Base-by-base conservation (phyloP, 2,797 vertebrate species). In the Enteromius afrohamiltoni region DNA sequence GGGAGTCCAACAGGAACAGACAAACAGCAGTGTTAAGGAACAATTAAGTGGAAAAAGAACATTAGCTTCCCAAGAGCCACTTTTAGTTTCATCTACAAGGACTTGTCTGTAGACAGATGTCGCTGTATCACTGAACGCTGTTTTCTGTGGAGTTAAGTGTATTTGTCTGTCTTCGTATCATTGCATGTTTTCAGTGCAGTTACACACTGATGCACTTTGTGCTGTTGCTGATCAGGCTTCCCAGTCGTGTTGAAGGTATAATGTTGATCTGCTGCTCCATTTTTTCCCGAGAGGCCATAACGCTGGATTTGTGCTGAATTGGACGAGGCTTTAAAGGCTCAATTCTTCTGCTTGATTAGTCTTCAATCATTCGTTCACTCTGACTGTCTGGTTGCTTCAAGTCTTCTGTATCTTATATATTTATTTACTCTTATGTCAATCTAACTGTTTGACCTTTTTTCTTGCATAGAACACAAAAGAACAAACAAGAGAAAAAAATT, bases 341-440 rank as follows among this genome's bases (percentile, higher is more conserved):
- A 79, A 29, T 68, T 83, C 40, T 79, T 53, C 47, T 47, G 14
- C 65, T 42, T 77, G 42, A 78, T 74, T 80, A 58, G 29, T 34
- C 47, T 79, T 58, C 37, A 55, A 34, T 77, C 64, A 26, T 58
- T 62, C 1, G 21, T 53, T 80, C 69, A 55, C 8, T 34, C 40
- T 74, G 19, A n/a, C 42, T 51, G 7, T 68, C 23, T 64, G 13
- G 49, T 77, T 71, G 58, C 68, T 37, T 83, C 4, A 10, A 31
- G 55, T 17, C 26, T 6, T 55, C 23, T 58, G 53, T 11, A 11
- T 23, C 9, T n/a, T 58, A 23, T 23, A 23, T 58, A 45, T 8
- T 26, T 26, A 29, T 42, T 71, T 42, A 45, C 23, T 16, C 42
- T 17, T 9, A 31, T 29, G 23, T 10, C 23, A 29, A 29, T 49